Conservation (phyloP, 1,140 invertebrate genomes). For the Hydropsyche tenuis region DNA sequence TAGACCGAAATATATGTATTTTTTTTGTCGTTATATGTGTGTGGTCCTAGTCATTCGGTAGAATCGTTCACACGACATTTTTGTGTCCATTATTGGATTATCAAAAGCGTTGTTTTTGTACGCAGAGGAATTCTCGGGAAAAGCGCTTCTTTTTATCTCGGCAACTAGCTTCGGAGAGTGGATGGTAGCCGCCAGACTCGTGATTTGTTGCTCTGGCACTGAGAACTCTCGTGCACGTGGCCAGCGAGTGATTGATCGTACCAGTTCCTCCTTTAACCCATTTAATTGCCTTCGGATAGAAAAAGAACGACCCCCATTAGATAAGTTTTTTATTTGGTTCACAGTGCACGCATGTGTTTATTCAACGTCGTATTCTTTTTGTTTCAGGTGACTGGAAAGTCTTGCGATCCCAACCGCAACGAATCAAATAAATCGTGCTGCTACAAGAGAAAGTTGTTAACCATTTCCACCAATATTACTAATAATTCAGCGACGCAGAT, state of each 20-base stretch:
- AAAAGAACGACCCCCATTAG: slow-evolving; percentile 4
- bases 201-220: background rate
- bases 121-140: background rate
- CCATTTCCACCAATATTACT: slow-evolving; percentile 6
- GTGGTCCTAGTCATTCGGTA: background rate
- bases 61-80: slow-evolving; percentile 2
- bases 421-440: slow-evolving; percentile 29
- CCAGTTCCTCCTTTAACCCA: background rate
- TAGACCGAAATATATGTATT: no score
- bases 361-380: slow-evolving; percentile 20
- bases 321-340: background rate
- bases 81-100: slow-evolving; percentile 11
- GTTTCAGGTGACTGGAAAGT: slow-evolving; percentile 33
- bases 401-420: slow-evolving; percentile 18
- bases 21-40: no score
- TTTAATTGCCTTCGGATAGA: slow-evolving; percentile 4
- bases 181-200: background rate
- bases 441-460: slow-evolving; percentile 29
- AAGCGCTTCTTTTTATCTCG: background rate
- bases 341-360: slow-evolving; percentile 5
- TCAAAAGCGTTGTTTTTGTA: background rate
- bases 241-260: slow-evolving; percentile 8
- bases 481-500: slow-evolving; percentile 9
- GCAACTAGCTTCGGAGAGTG: background rate
- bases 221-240: slow-evolving; percentile 3